Evolutionary conservation across 2,797 vertebrate genomes (phyloP).

Genomic region (Trachurus trachurus): DNA sequence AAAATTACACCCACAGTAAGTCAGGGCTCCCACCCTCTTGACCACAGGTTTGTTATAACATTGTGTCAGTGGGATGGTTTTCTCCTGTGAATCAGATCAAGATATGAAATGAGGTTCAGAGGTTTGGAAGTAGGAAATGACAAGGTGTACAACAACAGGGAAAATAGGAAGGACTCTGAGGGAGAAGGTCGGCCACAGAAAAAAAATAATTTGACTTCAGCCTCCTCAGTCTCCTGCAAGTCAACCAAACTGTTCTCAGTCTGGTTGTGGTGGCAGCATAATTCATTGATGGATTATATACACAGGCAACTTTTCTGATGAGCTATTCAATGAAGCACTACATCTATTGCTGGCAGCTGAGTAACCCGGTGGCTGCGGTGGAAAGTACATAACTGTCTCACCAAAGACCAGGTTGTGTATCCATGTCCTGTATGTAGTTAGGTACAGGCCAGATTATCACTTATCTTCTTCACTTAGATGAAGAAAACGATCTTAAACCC

Average conservation of each 20-base stretch:
- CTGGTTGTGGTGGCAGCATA: neutral
- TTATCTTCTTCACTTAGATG: neutral
- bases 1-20: constrained; percentile 19
- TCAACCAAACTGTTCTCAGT: neutral
- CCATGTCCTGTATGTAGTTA: neutral
- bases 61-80: constrained; percentile 16
- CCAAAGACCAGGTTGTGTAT: neutral
- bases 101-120: neutral
- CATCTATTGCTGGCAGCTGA: neutral
- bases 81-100: constrained; percentile 6
- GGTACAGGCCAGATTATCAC: no score
- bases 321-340: neutral
- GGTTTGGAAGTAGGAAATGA: constrained; percentile 14
- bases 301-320: neutral
- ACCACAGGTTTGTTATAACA: constrained; percentile 17
- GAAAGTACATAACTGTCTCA: neutral
- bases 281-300: neutral
- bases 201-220: neutral
- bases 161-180: neutral
- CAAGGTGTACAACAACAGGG: neutral
- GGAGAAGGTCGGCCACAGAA: neutral
- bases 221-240: neutral
- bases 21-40: constrained; percentile 6
- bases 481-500: neutral
- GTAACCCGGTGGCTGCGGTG: neutral